Evolutionary conservation across 2,797 vertebrate species (phyloP).

Genomic region (Pampus argenteus): DNA sequence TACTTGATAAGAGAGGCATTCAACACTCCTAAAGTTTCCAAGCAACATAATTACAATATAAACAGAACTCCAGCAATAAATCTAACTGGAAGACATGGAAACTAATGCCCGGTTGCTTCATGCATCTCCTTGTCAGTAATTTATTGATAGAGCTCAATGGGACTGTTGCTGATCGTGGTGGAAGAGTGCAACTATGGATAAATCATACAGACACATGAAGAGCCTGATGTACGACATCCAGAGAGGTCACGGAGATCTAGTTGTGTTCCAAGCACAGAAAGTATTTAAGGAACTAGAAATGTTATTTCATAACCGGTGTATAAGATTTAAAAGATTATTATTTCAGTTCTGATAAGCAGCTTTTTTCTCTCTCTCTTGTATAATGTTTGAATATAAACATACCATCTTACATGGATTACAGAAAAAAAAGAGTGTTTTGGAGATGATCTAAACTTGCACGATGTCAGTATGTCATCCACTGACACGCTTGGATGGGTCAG

Average conservation of each 20-base stretch:
- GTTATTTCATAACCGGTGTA: not conserved
- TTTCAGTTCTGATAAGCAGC: constrained; percentile 17
- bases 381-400: not conserved
- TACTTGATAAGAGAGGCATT: constrained; percentile 45
- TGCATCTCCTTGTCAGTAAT: constrained; percentile 28
- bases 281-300: constrained; percentile 16
- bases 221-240: constrained; percentile 3
- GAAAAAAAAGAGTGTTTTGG: not conserved
- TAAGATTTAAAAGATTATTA: not conserved
- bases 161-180: constrained; percentile 11
- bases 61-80: constrained; percentile 37
- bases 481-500: not conserved
- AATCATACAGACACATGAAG: constrained; percentile 31
- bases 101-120: constrained; percentile 22
- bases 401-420: not conserved
- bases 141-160: constrained; percentile 34
- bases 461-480: constrained; percentile 1
- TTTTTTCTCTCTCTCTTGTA: too few relatives aligned
- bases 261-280: constrained; percentile 27
- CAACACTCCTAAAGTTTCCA: constrained; percentile 41
- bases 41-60: constrained; percentile 55
- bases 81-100: constrained; percentile 31
- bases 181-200: constrained; percentile 33
- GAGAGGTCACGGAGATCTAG: constrained; percentile 20
- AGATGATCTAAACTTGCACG: constrained; percentile 9